Conservation (phyloP, 2,888 invertebrate species). For the Morinoia aosen region DNA sequence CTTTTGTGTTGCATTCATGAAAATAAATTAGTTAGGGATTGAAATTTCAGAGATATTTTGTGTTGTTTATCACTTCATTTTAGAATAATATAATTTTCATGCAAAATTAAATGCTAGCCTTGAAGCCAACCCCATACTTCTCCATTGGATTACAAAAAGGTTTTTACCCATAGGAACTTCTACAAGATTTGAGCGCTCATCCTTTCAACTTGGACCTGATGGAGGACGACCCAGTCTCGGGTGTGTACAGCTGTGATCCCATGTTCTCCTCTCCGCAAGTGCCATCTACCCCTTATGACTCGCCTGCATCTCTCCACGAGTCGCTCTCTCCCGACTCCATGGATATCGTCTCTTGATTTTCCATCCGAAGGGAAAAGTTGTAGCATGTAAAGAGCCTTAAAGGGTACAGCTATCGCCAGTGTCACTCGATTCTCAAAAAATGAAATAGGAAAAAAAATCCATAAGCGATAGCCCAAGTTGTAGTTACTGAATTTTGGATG, state of each 20-base stretch:
- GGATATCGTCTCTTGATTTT: slow-evolving; percentile 64
- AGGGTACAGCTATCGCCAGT: neutral
- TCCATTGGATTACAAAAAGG: no score
- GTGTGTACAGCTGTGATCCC: slow-evolving; percentile 62
- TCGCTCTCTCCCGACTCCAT: slow-evolving; percentile 65
- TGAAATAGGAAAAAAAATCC: neutral
- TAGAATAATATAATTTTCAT: neutral
- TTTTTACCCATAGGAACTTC: slow-evolving; percentile 12
- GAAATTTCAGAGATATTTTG: neutral
- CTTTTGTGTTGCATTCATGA: neutral
- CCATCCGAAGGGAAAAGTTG: neutral
- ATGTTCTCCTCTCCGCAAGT: slow-evolving; percentile 66
- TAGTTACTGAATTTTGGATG: neutral
- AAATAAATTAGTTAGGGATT: neutral
- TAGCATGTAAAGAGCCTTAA: neutral
- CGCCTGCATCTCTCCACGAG: slow-evolving; percentile 62
- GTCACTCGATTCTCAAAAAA: neutral
- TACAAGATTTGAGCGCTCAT: slow-evolving; percentile 1
- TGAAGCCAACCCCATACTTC: no score
- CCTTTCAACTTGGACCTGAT: slow-evolving; percentile 53
- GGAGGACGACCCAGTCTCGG: slow-evolving; percentile 64
- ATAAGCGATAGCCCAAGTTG: neutral
- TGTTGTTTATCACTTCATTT: neutral
- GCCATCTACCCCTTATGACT: slow-evolving; percentile 59
- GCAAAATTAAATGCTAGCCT: neutral